Conservation (phyloP, 2,113 vertebrate species). For the Colossoma macropomum region DNA sequence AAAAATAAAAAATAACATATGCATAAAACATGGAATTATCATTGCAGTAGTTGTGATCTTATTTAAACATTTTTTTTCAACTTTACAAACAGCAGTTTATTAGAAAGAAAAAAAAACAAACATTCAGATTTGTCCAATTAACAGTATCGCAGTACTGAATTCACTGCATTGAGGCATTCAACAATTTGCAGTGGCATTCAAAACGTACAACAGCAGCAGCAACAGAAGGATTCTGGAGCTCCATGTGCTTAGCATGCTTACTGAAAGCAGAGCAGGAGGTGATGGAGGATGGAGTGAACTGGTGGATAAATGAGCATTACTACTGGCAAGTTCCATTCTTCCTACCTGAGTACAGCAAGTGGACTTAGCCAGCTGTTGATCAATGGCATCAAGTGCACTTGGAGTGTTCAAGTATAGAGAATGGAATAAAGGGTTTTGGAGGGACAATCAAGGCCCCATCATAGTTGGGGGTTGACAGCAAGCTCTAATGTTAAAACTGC, state of each 20-base stretch:
- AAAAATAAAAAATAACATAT: constrained; percentile 62
- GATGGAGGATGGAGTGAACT: not conserved
- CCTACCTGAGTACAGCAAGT: not conserved
- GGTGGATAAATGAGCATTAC: not conserved
- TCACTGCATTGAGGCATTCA: constrained; percentile 47
- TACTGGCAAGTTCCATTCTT: not conserved
- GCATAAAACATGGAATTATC: constrained; percentile 61
- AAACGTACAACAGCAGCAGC: constrained; percentile 35
- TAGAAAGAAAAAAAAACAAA: constrained; percentile 59
- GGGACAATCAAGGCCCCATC: not conserved
- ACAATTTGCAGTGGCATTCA: constrained; percentile 34
- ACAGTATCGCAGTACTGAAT: constrained; percentile 54
- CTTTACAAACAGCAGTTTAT: constrained; percentile 66
- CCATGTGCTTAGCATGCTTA: constrained; percentile 18
- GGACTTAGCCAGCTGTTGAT: not conserved
- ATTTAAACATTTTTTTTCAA: constrained; percentile 55
- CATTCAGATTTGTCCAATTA: constrained; percentile 65
- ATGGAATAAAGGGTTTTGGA: not conserved
- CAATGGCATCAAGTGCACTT: constrained; percentile 5
- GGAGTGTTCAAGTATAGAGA: constrained; percentile 1
- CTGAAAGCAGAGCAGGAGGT: constrained; percentile 23
- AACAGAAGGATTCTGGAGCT: constrained; percentile 7
- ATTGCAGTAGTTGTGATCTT: constrained; percentile 68
- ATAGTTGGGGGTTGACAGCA: not conserved
- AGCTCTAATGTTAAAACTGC: not conserved